These are phyloP conservation scores for Carcinoscorpius rotundicauda DNA, from an alignment of 1,140 invertebrate genomes.

Conservation along the genomic window DNA sequence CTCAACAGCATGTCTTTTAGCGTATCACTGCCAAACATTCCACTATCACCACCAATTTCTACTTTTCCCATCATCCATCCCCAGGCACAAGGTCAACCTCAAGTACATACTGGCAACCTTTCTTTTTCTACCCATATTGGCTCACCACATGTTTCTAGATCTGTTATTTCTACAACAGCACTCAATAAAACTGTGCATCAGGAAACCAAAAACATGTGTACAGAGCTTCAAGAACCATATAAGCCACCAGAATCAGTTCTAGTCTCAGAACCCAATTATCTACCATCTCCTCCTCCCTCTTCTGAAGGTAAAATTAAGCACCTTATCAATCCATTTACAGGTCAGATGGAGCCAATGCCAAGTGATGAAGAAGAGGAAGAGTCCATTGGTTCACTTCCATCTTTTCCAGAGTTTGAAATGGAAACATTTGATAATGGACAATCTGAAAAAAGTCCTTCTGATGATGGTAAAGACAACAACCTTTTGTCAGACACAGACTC, in stretches of 20 bases:
- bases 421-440: conserved; percentile 19
- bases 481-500: conserved; percentile 22
- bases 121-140: conserved; percentile 14
- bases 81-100: conserved; percentile 22
- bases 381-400: conserved; percentile 18
- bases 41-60: no score
- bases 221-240: no score
- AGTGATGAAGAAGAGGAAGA: conserved; percentile 31
- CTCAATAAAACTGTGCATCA: no score
- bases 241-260: no score
- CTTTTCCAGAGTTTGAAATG: conserved; percentile 20
- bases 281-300: conserved; percentile 14
- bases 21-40: no score
- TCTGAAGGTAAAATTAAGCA: conserved; percentile 49
- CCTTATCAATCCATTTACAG: conserved; percentile 76
- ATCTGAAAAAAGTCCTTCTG: conserved; percentile 18
- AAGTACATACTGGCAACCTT: conserved; percentile 19
- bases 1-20: no score
- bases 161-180: no score
- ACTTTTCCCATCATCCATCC: conserved; percentile 18
- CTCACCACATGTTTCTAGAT: conserved; percentile 6
- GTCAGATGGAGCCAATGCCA: conserved; percentile 65
- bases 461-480: conserved; percentile 17
- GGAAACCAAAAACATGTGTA: no score
- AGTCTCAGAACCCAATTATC: no score